Evolutionary conservation across 2,797 vertebrate species (phyloP), one percentile per base, ranked within the genome.

Genomic region (Euphonia xanthogaster): DNA sequence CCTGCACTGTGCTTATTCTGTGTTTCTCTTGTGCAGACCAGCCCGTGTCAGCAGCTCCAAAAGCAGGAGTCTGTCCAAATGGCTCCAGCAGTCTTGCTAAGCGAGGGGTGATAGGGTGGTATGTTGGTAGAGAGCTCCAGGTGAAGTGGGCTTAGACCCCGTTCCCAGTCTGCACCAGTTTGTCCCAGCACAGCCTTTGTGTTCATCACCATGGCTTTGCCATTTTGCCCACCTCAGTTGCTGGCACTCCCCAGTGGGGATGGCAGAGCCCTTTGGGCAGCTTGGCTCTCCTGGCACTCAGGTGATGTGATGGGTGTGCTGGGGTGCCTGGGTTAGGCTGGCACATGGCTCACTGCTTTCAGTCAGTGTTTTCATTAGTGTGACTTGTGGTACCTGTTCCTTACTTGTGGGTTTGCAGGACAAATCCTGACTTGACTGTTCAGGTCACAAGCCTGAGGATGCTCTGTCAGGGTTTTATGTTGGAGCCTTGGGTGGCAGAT

Each of bases 221-320:
- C 37, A 35, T 6, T 22, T 47, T 54, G 27, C 18, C 44, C 3
- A 2, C 21, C 57, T 79, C 6, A 1, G 37, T 16, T 72, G 31
- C 40, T 24, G 12, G 27, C 3, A 2, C 8, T 78, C 17, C 27
- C 24, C 14, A 1, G 10, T 4, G 22, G 24, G 23, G 24, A 13
- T 66, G 71, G 3, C 28, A 22, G 51, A 67, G 40, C 40, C 21
- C 15, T 28, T 28, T 4, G 25, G 40, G 28, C 21, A 54, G 7
- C 44, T 21, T 9, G 9, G 28, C 27, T 74, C 7, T 33, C 30
- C 20, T 1, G 6, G 47, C 9, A 4, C 45, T 53, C 28, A 2
- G 79, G 35, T 4, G 2, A 9, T 19, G 5, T 5, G 18, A 1
- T 18, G 2, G 3, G 1, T 0, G 1, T 5, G 8, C 44, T 40